phyloP scores from a whole-genome alignment of 1,140 invertebrate genomes.

The Procambarus virginalis region DNA sequence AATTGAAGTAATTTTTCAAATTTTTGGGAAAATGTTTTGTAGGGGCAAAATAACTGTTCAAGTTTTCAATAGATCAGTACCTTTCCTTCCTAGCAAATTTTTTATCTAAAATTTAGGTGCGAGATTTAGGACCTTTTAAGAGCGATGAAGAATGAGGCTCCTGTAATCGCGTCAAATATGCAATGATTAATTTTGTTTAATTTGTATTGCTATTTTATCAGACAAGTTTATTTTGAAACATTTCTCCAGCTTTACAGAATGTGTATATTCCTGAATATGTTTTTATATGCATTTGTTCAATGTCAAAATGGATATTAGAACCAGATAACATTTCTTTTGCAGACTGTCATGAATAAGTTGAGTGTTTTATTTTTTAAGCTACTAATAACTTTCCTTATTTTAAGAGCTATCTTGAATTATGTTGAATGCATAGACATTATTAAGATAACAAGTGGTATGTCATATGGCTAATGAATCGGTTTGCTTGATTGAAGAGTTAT shows the following conservation, averaged over 20 bases:
- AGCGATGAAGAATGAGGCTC: neutral
- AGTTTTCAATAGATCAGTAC: neutral
- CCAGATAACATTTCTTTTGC: constrained; percentile 29
- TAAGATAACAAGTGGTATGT: constrained; percentile 12
- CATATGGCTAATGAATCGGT: constrained; percentile 25
- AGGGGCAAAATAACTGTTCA: neutral
- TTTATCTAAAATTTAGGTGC: neutral
- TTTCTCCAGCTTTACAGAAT: constrained; percentile 1
- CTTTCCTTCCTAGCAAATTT: neutral
- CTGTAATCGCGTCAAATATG: neutral
- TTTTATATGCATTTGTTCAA: constrained; percentile 27
- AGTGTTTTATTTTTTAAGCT: constrained; percentile 36
- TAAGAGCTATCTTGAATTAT: constrained; percentile 10
- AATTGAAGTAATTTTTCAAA: neutral
- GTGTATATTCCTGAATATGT: neutral
- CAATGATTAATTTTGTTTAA: neutral
- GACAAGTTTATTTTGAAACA: neutral
- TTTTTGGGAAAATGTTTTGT: neutral
- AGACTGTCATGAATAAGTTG: constrained; percentile 43
- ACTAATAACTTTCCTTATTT: constrained; percentile 18
- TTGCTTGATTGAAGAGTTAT: constrained; percentile 21
- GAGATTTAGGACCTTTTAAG: neutral
- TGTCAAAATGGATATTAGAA: constrained; percentile 19
- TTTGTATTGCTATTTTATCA: neutral
- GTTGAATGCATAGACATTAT: constrained; percentile 25